Conservation (phyloP, 2,888 invertebrate species). For the Spodoptera exigua region DNA sequence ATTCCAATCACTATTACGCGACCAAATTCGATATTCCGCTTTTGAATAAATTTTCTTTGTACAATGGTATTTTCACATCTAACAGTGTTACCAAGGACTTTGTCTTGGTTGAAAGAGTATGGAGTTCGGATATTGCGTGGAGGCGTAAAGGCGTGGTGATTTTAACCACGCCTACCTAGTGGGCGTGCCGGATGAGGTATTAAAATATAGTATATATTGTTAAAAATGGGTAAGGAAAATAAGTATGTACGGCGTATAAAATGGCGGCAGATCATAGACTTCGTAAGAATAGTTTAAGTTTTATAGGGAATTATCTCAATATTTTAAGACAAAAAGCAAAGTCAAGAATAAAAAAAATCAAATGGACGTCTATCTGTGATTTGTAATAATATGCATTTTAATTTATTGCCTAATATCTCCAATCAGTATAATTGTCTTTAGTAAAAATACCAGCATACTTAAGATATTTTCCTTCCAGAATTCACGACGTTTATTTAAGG, state of each 20-base stretch:
- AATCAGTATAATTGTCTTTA: no score
- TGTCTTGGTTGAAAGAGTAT: conserved; percentile 74
- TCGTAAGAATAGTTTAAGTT: no score
- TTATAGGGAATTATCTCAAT: no score
- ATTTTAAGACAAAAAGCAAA: no score
- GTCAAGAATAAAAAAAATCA: no score
- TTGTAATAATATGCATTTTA: no score
- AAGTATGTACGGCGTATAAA: conserved; percentile 5
- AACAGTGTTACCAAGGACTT: conserved; percentile 76
- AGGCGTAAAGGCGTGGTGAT: conserved; percentile 81
- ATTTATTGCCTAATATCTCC: no score
- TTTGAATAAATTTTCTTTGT: conserved; percentile 59
- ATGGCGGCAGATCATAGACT: background rate
- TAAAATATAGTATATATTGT: conserved; percentile 60
- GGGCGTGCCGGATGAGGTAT: conserved; percentile 74
- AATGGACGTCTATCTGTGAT: no score
- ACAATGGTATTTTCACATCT: conserved; percentile 65
- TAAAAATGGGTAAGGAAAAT: conserved; percentile 15
- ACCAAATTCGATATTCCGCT: conserved; percentile 55
- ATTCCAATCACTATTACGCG: conserved; percentile 76
- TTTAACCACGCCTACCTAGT: conserved; percentile 75
- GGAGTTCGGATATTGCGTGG: conserved; percentile 68
- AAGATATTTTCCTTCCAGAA: no score
- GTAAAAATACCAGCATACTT: no score
- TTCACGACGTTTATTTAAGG: no score